Percentiles rank a stretch among this genome's conserved stretches.
phyloP scores from a whole-genome alignment of 2,888 invertebrate species.

The Gortyna flavago region DNA sequence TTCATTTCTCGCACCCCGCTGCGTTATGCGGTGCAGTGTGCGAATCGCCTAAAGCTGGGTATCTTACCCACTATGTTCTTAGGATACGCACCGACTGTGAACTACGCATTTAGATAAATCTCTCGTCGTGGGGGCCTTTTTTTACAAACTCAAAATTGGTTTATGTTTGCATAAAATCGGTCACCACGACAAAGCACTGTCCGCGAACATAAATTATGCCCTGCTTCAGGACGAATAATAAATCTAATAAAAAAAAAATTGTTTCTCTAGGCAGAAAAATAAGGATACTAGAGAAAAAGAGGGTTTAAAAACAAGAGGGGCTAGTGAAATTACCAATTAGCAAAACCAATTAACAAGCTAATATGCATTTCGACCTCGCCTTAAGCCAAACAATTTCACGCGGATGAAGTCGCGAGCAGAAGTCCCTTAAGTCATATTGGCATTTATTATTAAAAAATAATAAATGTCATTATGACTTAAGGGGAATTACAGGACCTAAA shows the following conservation, averaged over 20 bases:
- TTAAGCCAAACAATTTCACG: too few relatives aligned
- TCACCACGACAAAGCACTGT: background rate
- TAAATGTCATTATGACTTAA: too few relatives aligned
- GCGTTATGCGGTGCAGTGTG: too few relatives aligned
- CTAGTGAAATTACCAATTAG: background rate
- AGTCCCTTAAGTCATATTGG: too few relatives aligned
- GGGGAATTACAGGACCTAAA: too few relatives aligned
- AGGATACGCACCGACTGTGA: too few relatives aligned
- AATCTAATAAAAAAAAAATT: background rate
- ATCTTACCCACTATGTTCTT: background rate
- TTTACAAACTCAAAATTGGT: too few relatives aligned
- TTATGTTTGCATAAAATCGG: background rate
- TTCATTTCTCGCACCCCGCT: too few relatives aligned
- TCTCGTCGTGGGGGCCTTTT: too few relatives aligned
- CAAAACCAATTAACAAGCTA: background rate
- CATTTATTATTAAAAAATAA: too few relatives aligned
- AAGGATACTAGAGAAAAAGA: background rate
- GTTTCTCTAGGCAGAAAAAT: background rate
- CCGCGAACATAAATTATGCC: background rate
- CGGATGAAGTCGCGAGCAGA: too few relatives aligned
- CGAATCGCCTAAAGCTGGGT: background rate
- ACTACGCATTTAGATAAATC: too few relatives aligned
- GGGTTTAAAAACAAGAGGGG: background rate
- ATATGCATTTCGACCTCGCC: background rate
- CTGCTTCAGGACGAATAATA: background rate